Evolutionary conservation across 2,797 vertebrate species (phyloP).

Genomic region (Rhinella marina): DNA sequence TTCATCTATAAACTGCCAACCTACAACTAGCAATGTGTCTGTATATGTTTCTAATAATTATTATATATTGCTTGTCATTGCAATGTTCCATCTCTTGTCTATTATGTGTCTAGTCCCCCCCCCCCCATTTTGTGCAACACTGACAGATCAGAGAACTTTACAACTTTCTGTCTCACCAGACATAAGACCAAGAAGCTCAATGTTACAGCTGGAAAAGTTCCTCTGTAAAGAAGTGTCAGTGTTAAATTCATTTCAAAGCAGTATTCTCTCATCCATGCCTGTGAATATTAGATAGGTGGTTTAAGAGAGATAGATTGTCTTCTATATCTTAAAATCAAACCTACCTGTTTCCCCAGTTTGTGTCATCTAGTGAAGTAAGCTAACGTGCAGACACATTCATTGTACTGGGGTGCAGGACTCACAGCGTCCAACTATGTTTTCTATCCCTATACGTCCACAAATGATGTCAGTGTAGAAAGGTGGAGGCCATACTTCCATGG

Average conservation of each 20-base stretch:
- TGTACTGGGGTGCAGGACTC: slow-evolving; percentile 17
- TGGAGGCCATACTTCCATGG: not conserved
- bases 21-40: too few species aligned
- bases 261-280: slow-evolving; percentile 4
- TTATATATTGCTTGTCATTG: not conserved
- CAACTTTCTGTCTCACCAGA: not conserved
- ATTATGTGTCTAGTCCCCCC: not conserved
- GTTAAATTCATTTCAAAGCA: not conserved
- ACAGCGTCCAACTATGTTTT: not conserved
- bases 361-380: slow-evolving; percentile 18
- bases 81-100: not conserved
- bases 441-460: not conserved
- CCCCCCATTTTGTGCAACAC: not conserved
- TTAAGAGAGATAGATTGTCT: not conserved
- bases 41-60: not conserved
- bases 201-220: not conserved
- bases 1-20: too few species aligned
- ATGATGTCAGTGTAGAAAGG: not conserved
- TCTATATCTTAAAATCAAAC: not conserved
- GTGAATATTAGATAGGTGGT: slow-evolving; percentile 16
- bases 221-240: not conserved
- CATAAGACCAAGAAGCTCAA: not conserved
- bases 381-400: not conserved
- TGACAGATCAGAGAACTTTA: not conserved
- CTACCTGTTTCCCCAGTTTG: slow-evolving; percentile 5